A percentile compares a stretch with the other conserved stretches of the same genome.
Conservation (phyloP, 2,797 vertebrate species). For the Austrolebias charrua region DNA sequence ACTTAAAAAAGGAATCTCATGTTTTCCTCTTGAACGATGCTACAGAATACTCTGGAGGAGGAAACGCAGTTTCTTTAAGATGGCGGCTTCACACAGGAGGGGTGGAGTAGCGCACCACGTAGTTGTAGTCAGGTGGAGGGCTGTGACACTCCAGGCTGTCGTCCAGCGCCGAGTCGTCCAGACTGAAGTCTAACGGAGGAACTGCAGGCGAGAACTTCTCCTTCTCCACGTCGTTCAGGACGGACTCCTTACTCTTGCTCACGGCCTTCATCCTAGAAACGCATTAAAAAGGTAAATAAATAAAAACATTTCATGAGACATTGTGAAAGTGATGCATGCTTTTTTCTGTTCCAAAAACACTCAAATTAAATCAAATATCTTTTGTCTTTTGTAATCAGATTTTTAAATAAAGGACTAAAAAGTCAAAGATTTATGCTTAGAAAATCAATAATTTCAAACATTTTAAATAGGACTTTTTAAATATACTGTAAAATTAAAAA, state of each 20-base stretch:
- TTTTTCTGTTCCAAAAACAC: too few species aligned
- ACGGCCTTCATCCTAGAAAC: conserved; percentile 82
- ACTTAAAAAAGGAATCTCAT: conserved; percentile 18
- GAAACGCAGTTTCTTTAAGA: conserved; percentile 33
- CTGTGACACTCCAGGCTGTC: conserved; percentile 89
- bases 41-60: conserved; percentile 29
- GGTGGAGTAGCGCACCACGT: conserved; percentile 89
- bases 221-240: conserved; percentile 80
- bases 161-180: conserved; percentile 88
- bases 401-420: too few species aligned
- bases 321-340: too few species aligned
- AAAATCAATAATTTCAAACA: too few species aligned
- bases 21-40: conserved; percentile 42
- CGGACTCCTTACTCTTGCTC: conserved; percentile 90
- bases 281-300: conserved; percentile 18
- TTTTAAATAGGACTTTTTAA: too few species aligned
- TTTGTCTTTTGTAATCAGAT: too few species aligned
- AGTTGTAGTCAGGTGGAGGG: conserved; percentile 92
- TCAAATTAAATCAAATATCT: too few species aligned
- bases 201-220: conserved; percentile 77
- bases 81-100: conserved; percentile 81
- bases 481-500: too few species aligned
- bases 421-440: too few species aligned
- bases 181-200: conserved; percentile 82
- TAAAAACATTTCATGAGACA: too few species aligned